A percentile compares a stretch with the other conserved stretches of the same genome.
These are phyloP conservation scores for Ephestia elutella DNA, from an alignment of 1,140 invertebrate genomes.

Conservation along the genomic window DNA sequence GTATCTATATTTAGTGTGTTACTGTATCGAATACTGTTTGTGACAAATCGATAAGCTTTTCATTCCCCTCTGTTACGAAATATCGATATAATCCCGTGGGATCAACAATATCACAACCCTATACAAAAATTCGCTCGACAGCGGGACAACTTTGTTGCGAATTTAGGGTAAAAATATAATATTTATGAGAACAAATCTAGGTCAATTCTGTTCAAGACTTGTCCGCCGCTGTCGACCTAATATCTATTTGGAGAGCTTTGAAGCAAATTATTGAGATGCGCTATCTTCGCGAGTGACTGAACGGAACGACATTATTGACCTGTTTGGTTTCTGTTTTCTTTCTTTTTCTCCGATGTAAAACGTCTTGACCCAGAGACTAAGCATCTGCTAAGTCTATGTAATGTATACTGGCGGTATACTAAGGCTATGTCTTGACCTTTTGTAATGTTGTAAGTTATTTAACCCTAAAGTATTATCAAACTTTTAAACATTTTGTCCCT, in stretches of 20 bases:
- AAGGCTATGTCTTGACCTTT: no score
- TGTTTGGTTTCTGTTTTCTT: no score
- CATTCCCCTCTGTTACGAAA: neutral
- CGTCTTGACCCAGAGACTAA: no score
- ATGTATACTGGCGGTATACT: no score
- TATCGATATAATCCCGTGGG: constrained; percentile 3
- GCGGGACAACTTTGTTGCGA: neutral
- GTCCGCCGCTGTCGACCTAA: constrained; percentile 23
- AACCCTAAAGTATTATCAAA: no score
- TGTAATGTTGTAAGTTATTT: no score
- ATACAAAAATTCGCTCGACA: neutral
- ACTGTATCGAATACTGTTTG: neutral
- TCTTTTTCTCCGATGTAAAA: no score
- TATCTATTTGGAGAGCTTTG: constrained; percentile 14
- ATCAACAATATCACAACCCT: neutral
- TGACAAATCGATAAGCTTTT: neutral
- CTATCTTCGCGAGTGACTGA: neutral
- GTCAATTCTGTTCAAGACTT: constrained; percentile 40
- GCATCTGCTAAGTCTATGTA: no score
- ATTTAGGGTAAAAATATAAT: constrained; percentile 15
- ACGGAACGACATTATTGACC: no score
- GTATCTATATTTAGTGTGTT: no score
- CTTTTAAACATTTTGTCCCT: neutral
- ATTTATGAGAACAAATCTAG: constrained; percentile 32
- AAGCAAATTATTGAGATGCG: neutral